A percentile compares a stretch with the other conserved stretches of the same genome.
phyloP scores from a whole-genome alignment of 2,888 invertebrate species.

The Ecliptopera silaceata region DNA sequence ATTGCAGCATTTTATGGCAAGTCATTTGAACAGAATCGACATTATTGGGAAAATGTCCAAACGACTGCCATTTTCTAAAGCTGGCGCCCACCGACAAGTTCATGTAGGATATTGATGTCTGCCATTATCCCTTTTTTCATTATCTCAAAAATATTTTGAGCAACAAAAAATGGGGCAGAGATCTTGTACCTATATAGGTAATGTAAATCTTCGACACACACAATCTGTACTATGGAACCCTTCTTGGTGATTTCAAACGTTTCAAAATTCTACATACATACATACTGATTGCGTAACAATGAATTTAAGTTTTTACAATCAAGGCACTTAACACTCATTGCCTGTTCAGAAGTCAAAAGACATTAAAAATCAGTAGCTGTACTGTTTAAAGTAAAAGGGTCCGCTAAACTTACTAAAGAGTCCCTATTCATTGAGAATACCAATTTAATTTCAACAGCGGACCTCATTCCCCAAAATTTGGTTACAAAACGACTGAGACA shows the following conservation, averaged over 20 bases:
- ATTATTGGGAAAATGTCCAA: conserved; percentile 28
- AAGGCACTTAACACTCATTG: conserved; percentile 40
- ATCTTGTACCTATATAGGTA: not conserved
- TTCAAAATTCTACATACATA: too few species aligned
- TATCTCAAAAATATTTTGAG: conserved; percentile 18
- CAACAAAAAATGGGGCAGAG: conserved; percentile 7
- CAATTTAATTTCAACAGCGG: conserved; percentile 76
- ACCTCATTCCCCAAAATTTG: conserved; percentile 78
- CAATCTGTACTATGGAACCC: not conserved
- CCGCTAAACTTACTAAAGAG: conserved; percentile 57
- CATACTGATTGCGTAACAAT: not conserved
- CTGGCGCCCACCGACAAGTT: conserved; percentile 25
- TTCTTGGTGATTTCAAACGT: not conserved
- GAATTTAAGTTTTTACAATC: conserved; percentile 47
- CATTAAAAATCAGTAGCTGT: conserved; percentile 69
- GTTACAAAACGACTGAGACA: conserved; percentile 79
- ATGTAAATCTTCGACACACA: not conserved
- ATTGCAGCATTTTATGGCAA: conserved; percentile 22
- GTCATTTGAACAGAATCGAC: conserved; percentile 23
- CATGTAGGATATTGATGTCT: conserved; percentile 22
- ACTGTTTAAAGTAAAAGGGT: conserved; percentile 50
- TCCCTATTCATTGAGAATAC: conserved; percentile 76
- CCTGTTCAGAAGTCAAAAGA: conserved; percentile 43
- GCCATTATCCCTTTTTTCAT: conserved; percentile 25
- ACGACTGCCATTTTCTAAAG: conserved; percentile 28